Conservation (phyloP, 2,888 invertebrate species). For the Operophtera brumata region DNA sequence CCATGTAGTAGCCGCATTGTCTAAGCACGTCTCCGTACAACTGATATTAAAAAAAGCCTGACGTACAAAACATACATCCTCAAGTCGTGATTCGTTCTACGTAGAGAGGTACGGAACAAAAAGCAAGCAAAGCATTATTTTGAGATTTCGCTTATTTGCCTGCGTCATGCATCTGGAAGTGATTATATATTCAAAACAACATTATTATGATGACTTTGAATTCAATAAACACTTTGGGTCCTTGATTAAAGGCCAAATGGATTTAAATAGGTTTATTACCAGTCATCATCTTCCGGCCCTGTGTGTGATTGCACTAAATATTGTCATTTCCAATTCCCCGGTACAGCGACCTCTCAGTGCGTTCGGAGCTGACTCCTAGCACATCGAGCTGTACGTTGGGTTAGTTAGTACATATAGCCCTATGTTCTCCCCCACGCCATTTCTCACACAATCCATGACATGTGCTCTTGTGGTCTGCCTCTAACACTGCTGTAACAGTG, state of each 20-base stretch:
- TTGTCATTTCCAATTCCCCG: no score
- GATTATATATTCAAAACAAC: slow-evolving; percentile 15
- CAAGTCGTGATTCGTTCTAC: not conserved
- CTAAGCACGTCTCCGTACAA: not conserved
- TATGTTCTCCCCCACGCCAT: no score
- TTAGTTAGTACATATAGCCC: no score
- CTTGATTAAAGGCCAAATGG: slow-evolving; percentile 12
- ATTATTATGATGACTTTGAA: slow-evolving; percentile 12
- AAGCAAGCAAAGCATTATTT: slow-evolving; percentile 3
- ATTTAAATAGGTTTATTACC: slow-evolving; percentile 5
- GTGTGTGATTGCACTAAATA: not conserved
- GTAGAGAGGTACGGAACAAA: not conserved
- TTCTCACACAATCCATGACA: no score
- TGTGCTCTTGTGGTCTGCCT: no score
- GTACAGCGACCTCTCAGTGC: no score
- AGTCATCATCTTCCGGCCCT: not conserved
- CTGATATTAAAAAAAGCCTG: no score
- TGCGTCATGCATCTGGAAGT: slow-evolving; percentile 8
- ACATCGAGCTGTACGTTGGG: no score
- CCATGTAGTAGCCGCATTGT: no score
- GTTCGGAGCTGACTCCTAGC: no score
- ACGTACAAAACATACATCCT: no score
- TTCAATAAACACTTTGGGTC: slow-evolving; percentile 20
- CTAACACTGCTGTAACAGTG: no score
- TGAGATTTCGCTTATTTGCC: slow-evolving; percentile 5